phyloP scores from a whole-genome alignment of 1,140 invertebrate genomes.

The Drosophila ficusphila region DNA sequence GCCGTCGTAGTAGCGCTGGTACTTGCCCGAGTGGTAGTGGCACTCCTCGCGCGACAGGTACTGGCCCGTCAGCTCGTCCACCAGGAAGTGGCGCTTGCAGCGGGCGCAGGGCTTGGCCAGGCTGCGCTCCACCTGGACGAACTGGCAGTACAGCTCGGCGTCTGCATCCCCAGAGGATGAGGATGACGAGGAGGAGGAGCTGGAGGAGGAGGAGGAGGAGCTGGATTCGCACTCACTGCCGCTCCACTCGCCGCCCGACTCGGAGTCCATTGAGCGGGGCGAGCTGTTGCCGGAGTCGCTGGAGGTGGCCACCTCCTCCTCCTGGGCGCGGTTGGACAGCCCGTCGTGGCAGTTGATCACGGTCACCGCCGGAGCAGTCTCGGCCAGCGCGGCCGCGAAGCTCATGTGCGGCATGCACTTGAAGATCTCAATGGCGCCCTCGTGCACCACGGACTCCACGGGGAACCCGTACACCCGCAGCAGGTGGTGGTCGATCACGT shows the following conservation, averaged over 20 bases:
- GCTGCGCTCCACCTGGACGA: conserved; percentile 44
- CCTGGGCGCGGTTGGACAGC: conserved; percentile 8
- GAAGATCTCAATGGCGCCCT: conserved; percentile 87
- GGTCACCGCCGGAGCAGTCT: conserved; percentile 41
- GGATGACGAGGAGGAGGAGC: conserved; percentile 1
- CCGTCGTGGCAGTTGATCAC: conserved; percentile 66
- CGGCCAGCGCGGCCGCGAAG: conserved; percentile 83
- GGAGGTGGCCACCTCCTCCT: conserved; percentile 15
- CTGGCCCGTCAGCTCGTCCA: conserved; percentile 86
- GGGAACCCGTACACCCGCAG: conserved; percentile 90
- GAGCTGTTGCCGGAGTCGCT: conserved; percentile 84
- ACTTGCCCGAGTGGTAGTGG: conserved; percentile 92
- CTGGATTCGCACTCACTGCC: conserved; percentile 60
- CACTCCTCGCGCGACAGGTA: conserved; percentile 90
- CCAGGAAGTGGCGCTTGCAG: conserved; percentile 89
- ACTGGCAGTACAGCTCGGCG: conserved; percentile 40
- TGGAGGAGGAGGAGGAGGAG: neutral
- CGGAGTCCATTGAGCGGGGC: conserved; percentile 85
- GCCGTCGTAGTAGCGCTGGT: conserved; percentile 77
- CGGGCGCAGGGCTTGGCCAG: conserved; percentile 88
- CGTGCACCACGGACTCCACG: conserved; percentile 86
- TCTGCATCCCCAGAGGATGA: conserved; percentile 1
- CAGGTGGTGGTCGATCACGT: conserved; percentile 88
- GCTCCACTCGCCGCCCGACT: conserved; percentile 81
- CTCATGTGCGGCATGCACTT: conserved; percentile 83